Evolutionary conservation across 2,888 invertebrate species (phyloP).

Genomic region (Notodonta dromedarius): DNA sequence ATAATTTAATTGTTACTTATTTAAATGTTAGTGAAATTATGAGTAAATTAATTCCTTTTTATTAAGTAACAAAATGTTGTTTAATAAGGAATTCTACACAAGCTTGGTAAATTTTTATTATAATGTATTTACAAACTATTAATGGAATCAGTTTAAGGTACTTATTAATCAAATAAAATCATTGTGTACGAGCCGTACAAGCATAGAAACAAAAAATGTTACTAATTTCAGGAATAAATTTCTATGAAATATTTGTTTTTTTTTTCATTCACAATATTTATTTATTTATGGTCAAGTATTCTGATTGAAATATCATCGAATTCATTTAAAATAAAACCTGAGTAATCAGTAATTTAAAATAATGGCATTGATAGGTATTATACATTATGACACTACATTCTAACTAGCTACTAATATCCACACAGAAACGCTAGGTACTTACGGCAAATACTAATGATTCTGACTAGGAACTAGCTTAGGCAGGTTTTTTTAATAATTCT

Average conservation of each 20-base stretch:
- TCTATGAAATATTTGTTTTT: slow-evolving; percentile 43
- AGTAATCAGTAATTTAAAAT: too few species aligned
- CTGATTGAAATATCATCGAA: too few species aligned
- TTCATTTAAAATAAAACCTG: not conserved
- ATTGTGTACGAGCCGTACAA: slow-evolving; percentile 53
- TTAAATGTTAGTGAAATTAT: slow-evolving; percentile 12
- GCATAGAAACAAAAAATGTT: slow-evolving; percentile 64
- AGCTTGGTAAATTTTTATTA: slow-evolving; percentile 27
- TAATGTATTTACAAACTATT: slow-evolving; percentile 24
- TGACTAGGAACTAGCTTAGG: not conserved
- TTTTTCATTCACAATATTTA: slow-evolving; percentile 5
- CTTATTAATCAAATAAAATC: slow-evolving; percentile 39
- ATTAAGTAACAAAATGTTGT: not conserved
- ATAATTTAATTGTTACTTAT: slow-evolving; percentile 9
- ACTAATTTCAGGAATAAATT: slow-evolving; percentile 67
- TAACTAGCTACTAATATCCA: too few species aligned
- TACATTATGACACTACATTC: not conserved
- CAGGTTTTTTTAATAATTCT: not conserved
- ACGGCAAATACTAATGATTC: not conserved
- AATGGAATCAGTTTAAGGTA: slow-evolving; percentile 39
- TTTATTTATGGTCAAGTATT: too few species aligned
- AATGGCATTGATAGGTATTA: not conserved
- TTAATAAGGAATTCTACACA: slow-evolving; percentile 24
- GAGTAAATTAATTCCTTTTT: not conserved
- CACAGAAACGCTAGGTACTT: too few species aligned